Base-by-base conservation (phyloP, 2,888 invertebrate species). In the Apoda limacodes region DNA sequence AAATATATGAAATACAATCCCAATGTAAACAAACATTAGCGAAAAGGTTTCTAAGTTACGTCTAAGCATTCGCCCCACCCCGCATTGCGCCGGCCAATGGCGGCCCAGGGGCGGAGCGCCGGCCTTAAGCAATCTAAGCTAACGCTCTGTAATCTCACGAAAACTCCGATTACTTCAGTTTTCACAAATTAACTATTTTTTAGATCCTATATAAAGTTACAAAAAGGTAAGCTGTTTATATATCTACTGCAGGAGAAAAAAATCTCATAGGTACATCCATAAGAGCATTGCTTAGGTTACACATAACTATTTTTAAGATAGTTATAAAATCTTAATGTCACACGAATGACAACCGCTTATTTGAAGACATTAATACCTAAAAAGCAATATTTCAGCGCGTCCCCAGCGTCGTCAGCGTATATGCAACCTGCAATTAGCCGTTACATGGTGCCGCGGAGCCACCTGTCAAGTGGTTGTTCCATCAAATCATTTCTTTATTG, bases 401-500 rank as follows among this genome's bases (percentile, higher is more conserved):
- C 62, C 53, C 64, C 59, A 52, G 47, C 51, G 61, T 53, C 64
- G 5, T 17, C 59, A 52, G 47, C 51, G 49, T 55, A 56, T 55
- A 54, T 56, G 60, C 57, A 70, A 63, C 66, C 61, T 54, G 64
- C 66, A 71, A 78, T 76, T 75, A 76, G 59, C 56, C 53, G 51
- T 56, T 68, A 60, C 50, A 62, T 51, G 57, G 65, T 61, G 59
- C 60, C 64, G 60, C 68, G 71, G 62, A 62, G 68, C 72, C 78
- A 78, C 78, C 78, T 78, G 76, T 76, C 78, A 70, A 66, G 63
- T 59, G 59, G 63, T 56, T 60, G 68, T 72, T 76, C 71, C 68
- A 74, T 76, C 75, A 78, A 80, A 80, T 78, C 76, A 75, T 78
- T 74, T 74, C 71, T 74, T 74, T 70, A 74, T 64, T 58, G 60